These are phyloP conservation scores for Euura saliciscinereae DNA, from an alignment of 1,140 invertebrate species.

Conservation along the genomic window DNA sequence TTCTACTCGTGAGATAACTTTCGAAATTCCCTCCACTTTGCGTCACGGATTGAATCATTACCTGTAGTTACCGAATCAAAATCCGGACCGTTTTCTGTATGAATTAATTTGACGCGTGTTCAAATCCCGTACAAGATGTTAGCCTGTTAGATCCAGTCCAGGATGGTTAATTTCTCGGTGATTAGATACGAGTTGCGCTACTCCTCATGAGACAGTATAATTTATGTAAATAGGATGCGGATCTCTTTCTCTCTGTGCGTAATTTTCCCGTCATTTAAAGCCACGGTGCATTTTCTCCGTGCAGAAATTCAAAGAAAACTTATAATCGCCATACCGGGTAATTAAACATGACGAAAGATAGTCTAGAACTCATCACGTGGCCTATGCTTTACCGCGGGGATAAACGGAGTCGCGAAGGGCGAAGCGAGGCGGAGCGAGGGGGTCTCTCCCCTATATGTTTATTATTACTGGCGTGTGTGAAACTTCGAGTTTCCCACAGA, in stretches of 20 bases:
- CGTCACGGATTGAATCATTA: no score
- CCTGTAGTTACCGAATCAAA: no score
- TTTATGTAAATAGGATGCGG: no score
- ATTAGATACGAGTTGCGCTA: background rate
- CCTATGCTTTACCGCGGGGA: background rate
- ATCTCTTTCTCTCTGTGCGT: no score
- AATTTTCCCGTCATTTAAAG: no score
- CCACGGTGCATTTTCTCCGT: no score
- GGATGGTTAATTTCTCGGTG: background rate
- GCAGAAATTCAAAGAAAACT: background rate
- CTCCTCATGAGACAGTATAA: background rate
- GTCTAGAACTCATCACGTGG: background rate
- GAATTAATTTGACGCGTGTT: background rate
- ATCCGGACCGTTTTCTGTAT: background rate
- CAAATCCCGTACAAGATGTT: background rate
- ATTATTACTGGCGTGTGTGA: constrained; percentile 32
- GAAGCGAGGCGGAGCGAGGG: background rate
- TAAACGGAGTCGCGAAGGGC: background rate
- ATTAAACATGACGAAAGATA: background rate
- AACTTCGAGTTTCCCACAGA: constrained; percentile 40
- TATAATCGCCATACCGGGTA: background rate
- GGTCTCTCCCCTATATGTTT: constrained; percentile 22
- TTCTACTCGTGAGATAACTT: no score
- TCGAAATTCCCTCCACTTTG: no score
- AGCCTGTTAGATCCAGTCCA: background rate